Percentiles rank a stretch among this genome's conserved stretches.
Evolutionary conservation across 2,888 invertebrate species (phyloP).

Genomic region (Syrista parreyssii): DNA sequence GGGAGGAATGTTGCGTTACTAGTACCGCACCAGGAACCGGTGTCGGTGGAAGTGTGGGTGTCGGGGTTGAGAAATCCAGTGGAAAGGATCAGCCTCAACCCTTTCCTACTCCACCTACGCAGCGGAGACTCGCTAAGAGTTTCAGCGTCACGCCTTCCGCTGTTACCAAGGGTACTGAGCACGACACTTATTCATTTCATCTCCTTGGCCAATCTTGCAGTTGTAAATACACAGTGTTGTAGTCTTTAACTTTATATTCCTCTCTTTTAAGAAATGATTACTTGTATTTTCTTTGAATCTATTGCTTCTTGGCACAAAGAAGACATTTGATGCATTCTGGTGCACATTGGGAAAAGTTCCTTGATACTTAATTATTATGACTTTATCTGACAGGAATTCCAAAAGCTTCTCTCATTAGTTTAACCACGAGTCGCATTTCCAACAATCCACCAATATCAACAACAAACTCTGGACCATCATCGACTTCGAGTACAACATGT

Average conservation of each 20-base stretch:
- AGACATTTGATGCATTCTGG: background rate
- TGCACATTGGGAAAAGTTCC: background rate
- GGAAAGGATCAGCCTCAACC: slow-evolving; percentile 69
- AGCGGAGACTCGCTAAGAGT: slow-evolving; percentile 90
- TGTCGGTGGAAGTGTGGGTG: slow-evolving; percentile 51
- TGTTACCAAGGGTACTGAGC: slow-evolving; percentile 71
- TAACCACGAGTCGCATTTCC: slow-evolving; percentile 79
- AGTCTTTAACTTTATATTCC: background rate
- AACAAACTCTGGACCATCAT: slow-evolving; percentile 78
- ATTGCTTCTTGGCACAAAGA: background rate
- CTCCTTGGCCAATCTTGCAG: background rate
- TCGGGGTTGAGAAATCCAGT: slow-evolving; percentile 54
- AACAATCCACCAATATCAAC: slow-evolving; percentile 75
- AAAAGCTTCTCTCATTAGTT: slow-evolving; percentile 82
- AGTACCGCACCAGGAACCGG: slow-evolving; percentile 49
- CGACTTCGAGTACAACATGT: slow-evolving; percentile 76
- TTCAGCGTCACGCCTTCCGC: slow-evolving; percentile 87
- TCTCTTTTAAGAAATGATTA: background rate
- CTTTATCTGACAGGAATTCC: slow-evolving; percentile 75
- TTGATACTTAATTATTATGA: slow-evolving; percentile 1
- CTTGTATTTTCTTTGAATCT: background rate
- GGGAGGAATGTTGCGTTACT: slow-evolving; percentile 63
- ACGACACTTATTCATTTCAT: background rate
- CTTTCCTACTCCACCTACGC: slow-evolving; percentile 85
- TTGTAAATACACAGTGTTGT: background rate